Evolutionary conservation across 1,140 invertebrate species (phyloP), one percentile per base, ranked within the genome.

Genomic region (Drosophila sproati): DNA sequence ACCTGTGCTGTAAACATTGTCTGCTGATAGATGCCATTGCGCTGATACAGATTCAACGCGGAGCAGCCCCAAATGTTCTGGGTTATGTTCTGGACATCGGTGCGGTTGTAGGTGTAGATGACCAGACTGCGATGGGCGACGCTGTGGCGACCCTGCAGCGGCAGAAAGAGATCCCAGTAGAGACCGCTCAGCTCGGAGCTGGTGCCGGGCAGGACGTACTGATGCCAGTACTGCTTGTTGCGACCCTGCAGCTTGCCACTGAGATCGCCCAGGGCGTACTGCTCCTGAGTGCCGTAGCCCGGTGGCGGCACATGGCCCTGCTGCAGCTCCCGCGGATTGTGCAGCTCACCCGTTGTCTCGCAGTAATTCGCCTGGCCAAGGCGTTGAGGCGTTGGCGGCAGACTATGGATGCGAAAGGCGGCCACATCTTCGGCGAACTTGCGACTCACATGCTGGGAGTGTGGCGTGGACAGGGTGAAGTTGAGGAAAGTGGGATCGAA

Each of bases 201-300:
- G 28, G 94, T 86, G 4, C 95, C 95, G 0, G 94, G 94, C 59
- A 96, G 92, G 35, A 96, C 93, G 74, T 95, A 95, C 76, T 94
- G 94, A 81, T 96, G 95, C 86, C 94, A 94, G 28, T 95, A 94
- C 55, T 94, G 94, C 82, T 96, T 96, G 8, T 96, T 96, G 43
- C 95, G 94, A 6, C 94, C 94, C 78, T 96, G 95, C 57, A 96
- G 95, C 93, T 99, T 99, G 4, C 97, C 97, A 57, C 97, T 97
- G 3, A 99, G 92, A 93, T 99, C 98, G 0, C 98, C 97, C 8
- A 98, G 93, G 3, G 96, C 95, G 85, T 98, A 98, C 85, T 97
- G 96, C 92, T 98, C 97, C 91, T 97, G 96, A 3, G 97, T 98
- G 32, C 96, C 82, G 41, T 91, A 91, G 94, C 96, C 96, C 74